A percentile compares a stretch with the other conserved stretches of the same genome.
Evolutionary conservation across 2,888 invertebrate genomes (phyloP).

Genomic region (Gasteruption jaculator): DNA sequence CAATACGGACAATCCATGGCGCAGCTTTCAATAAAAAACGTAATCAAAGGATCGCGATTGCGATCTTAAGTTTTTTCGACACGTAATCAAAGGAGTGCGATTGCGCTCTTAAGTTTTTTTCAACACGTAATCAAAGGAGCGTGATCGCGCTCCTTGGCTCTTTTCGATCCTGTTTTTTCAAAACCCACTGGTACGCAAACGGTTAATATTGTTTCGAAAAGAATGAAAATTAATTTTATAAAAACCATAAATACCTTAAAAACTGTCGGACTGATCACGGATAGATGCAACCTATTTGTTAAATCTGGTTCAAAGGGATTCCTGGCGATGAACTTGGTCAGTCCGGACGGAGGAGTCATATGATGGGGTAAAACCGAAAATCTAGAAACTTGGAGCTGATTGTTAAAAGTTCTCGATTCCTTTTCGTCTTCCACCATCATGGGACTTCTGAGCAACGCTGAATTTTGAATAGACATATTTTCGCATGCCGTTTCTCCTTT

Average conservation of each 20-base stretch:
- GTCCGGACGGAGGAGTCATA: conserved; percentile 58
- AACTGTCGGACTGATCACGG: conserved; percentile 61
- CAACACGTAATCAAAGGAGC: too few species aligned
- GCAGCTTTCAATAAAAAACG: too few species aligned
- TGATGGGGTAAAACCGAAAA: conserved; percentile 48
- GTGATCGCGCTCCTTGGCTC: too few species aligned
- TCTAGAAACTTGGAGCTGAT: conserved; percentile 21
- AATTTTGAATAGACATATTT: conserved; percentile 19
- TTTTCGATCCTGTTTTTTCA: too few species aligned
- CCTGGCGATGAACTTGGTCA: conserved; percentile 55
- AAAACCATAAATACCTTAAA: conserved; percentile 37
- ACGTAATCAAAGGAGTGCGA: too few species aligned
- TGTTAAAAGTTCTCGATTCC: conserved; percentile 20
- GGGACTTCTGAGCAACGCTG: conserved; percentile 31
- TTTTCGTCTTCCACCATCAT: conserved; percentile 25
- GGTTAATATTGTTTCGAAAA: not conserved
- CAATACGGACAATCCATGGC: too few species aligned
- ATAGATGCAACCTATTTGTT: conserved; percentile 63
- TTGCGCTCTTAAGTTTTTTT: too few species aligned
- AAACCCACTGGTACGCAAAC: too few species aligned
- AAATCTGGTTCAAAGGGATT: conserved; percentile 69
- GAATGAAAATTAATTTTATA: conserved; percentile 1
- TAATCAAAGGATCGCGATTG: too few species aligned
- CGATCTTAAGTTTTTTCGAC: too few species aligned
- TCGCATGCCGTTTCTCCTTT: conserved; percentile 25